Percentiles rank a stretch among this genome's conserved stretches.
phyloP scores from a whole-genome alignment of 1,140 invertebrate genomes.

The Penaeus vannamei region DNA sequence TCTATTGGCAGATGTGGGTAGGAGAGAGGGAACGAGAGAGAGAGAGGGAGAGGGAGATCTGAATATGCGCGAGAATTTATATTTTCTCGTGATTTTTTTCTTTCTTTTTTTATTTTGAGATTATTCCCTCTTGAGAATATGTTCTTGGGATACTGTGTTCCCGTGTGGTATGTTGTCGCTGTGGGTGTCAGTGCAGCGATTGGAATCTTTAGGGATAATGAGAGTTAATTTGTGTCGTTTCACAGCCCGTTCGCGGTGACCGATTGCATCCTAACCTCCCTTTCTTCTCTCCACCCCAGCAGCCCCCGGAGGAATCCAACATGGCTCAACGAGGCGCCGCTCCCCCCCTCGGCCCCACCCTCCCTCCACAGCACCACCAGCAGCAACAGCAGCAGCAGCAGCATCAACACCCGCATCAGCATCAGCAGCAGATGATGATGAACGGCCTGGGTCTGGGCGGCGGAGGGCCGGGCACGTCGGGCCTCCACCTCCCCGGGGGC shows the following conservation, averaged over 20 bases:
- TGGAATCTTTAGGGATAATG: no score
- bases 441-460: constrained; percentile 55
- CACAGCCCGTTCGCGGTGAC: no score
- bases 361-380: constrained; percentile 46
- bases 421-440: constrained; percentile 50
- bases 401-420: constrained; percentile 19
- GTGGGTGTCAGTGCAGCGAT: no score
- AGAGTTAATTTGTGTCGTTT: no score
- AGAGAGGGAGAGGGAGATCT: no score
- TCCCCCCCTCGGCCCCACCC: constrained; percentile 37
- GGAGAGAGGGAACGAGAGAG: no score
- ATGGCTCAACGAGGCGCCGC: constrained; percentile 61
- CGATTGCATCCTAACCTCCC: constrained; percentile 43
- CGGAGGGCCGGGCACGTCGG: constrained; percentile 58
- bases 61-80: no score
- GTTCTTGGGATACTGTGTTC: not conserved
- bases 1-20: no score
- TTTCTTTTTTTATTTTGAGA: not conserved
- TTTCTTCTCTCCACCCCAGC: constrained; percentile 53
- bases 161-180: not conserved
- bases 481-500: constrained; percentile 49
- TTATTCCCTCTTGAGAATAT: not conserved
- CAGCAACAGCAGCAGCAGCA: constrained; percentile 8
- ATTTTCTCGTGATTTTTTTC: constrained; percentile 17
- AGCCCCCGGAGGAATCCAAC: constrained; percentile 67